phyloP scores from a whole-genome alignment of 1,140 invertebrate species.

The Triops longicaudatus region DNA sequence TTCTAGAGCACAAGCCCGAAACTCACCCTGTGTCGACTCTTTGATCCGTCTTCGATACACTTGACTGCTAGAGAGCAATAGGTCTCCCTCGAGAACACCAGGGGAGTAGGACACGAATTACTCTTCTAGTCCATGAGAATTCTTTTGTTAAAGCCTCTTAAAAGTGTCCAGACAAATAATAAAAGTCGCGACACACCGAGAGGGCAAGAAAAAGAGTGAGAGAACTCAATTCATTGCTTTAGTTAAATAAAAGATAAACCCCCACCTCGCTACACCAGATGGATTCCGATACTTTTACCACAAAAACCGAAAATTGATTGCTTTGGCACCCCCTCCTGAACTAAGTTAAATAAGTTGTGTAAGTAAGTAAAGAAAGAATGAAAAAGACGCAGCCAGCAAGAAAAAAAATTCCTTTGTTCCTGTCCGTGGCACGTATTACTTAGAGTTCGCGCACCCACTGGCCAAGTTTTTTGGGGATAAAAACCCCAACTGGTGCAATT shows the following conservation, averaged over 20 bases:
- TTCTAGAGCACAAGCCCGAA: slow-evolving; percentile 6
- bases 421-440: not conserved
- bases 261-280: not conserved
- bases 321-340: not conserved
- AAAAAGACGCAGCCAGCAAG: not conserved
- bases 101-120: not conserved
- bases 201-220: not conserved
- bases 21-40: not conserved
- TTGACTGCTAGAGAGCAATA: not conserved
- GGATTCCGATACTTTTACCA: not conserved
- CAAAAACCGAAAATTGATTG: not conserved
- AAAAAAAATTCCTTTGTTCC: not conserved
- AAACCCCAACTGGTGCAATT: not conserved
- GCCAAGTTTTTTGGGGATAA: not conserved
- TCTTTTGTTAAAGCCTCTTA: not conserved
- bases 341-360: too few species aligned
- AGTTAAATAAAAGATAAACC: slow-evolving; percentile 2
- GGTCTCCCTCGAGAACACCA: not conserved
- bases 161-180: slow-evolving; percentile 12
- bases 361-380: not conserved
- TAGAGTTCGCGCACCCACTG: not conserved
- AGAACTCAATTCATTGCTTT: slow-evolving; percentile 7
- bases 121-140: not conserved
- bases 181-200: slow-evolving; percentile 1
- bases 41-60: slow-evolving; percentile 11